phyloP scores from a whole-genome alignment of 2,113 vertebrate species.

The Cricetomys ansorgei region DNA sequence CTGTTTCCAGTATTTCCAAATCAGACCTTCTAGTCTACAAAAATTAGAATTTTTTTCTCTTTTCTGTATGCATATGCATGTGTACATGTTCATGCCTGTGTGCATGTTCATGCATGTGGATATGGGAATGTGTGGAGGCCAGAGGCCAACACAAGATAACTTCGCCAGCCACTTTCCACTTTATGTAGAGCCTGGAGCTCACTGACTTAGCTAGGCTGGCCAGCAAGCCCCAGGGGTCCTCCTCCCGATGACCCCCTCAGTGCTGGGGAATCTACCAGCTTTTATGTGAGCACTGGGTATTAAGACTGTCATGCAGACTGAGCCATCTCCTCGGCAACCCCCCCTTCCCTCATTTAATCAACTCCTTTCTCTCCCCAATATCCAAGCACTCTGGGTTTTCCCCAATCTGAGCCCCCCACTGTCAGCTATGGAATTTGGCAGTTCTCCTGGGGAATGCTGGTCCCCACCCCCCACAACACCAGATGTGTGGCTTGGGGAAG shows the following conservation, averaged over 20 bases:
- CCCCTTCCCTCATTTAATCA: background rate
- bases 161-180: no score
- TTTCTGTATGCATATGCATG: background rate
- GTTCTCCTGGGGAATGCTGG: background rate
- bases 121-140: background rate
- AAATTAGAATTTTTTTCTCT: background rate
- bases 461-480: background rate
- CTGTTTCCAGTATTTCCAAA: background rate
- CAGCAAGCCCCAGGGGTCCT: background rate
- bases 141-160: background rate
- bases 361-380: background rate
- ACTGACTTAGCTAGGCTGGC: background rate
- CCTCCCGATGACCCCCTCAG: background rate
- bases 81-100: background rate
- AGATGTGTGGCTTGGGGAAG: background rate
- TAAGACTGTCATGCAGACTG: background rate
- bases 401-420: background rate
- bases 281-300: background rate
- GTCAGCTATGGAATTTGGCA: background rate
- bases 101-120: background rate
- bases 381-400: background rate
- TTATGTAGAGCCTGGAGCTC: background rate
- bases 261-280: background rate
- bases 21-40: background rate
- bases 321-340: background rate